phyloP scores from a whole-genome alignment of 2,888 invertebrate species.

The Drosophila paucipuncta region DNA sequence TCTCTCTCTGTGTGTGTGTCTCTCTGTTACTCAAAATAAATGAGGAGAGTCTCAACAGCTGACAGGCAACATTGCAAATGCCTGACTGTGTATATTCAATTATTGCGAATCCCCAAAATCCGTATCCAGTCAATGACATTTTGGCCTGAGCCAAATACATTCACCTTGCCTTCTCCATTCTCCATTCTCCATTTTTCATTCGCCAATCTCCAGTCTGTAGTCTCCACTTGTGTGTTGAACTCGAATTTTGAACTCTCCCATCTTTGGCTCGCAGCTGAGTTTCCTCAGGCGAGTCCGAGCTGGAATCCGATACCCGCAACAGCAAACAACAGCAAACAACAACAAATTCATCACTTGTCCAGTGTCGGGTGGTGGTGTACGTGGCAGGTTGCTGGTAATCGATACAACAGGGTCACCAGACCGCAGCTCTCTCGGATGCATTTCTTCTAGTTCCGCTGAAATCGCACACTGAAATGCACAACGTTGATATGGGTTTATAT shows the following conservation, averaged over 20 bases:
- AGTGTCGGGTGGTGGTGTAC: constrained; percentile 47
- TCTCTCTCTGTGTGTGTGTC: neutral
- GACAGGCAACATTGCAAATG: neutral
- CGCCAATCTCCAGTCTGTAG: neutral
- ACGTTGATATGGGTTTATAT: constrained; percentile 1
- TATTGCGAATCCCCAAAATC: constrained; percentile 21
- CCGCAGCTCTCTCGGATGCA: constrained; percentile 48
- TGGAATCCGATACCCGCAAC: constrained; percentile 31
- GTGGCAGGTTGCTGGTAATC: constrained; percentile 37
- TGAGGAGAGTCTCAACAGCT: neutral
- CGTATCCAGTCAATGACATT: constrained; percentile 54
- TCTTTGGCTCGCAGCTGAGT: constrained; percentile 12
- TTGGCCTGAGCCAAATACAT: constrained; percentile 16
- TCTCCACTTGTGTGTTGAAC: constrained; percentile 3
- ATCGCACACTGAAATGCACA: constrained; percentile 6
- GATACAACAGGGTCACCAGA: constrained; percentile 57
- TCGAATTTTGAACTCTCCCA: constrained; percentile 11
- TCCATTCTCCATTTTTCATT: neutral
- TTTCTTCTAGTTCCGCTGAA: constrained; percentile 46
- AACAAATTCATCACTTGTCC: constrained; percentile 15
- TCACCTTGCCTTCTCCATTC: constrained; percentile 13
- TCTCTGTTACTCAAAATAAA: neutral
- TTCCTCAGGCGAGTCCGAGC: constrained; percentile 50
- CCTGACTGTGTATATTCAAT: neutral
- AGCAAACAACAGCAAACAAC: neutral